These are phyloP conservation scores for Cerastis rubricosa DNA, from an alignment of 2,888 invertebrate genomes.

Conservation along the genomic window DNA sequence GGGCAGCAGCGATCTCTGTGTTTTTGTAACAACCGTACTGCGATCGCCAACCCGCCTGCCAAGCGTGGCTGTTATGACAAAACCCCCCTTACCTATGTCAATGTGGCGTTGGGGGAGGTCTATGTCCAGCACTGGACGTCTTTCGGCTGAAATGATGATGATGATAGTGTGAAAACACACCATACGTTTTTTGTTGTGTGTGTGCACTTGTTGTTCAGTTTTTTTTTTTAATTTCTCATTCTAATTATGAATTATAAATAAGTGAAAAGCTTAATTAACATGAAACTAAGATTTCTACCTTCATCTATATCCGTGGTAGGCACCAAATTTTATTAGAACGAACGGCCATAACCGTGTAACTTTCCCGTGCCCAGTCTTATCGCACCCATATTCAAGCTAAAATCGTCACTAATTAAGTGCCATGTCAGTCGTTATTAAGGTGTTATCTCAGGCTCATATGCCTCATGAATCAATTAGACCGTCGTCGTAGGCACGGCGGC, in stretches of 20 bases:
- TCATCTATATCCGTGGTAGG: conserved; percentile 8
- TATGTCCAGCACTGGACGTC: too few relatives aligned
- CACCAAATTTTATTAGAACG: conserved; percentile 59
- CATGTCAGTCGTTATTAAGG: conserved; percentile 75
- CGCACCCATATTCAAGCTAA: conserved; percentile 65
- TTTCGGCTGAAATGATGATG: too few relatives aligned
- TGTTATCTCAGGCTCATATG: conserved; percentile 77
- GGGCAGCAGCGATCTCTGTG: too few relatives aligned
- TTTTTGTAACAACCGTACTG: too few relatives aligned
- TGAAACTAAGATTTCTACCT: neutral
- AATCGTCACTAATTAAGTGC: conserved; percentile 77
- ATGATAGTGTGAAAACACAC: too few relatives aligned
- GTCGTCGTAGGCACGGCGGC: conserved; percentile 57
- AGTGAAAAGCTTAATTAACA: neutral
- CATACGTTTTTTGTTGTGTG: neutral
- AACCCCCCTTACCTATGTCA: too few relatives aligned
- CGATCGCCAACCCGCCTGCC: too few relatives aligned
- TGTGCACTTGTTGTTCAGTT: neutral
- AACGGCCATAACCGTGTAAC: conserved; percentile 52
- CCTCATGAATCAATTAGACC: conserved; percentile 82
- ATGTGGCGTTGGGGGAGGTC: too few relatives aligned
- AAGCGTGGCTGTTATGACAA: too few relatives aligned
- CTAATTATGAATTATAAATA: neutral
- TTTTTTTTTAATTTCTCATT: neutral
- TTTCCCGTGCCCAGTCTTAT: conserved; percentile 63